Conservation (phyloP, 2,888 invertebrate genomes). For the Xestobium rufovillosum region DNA sequence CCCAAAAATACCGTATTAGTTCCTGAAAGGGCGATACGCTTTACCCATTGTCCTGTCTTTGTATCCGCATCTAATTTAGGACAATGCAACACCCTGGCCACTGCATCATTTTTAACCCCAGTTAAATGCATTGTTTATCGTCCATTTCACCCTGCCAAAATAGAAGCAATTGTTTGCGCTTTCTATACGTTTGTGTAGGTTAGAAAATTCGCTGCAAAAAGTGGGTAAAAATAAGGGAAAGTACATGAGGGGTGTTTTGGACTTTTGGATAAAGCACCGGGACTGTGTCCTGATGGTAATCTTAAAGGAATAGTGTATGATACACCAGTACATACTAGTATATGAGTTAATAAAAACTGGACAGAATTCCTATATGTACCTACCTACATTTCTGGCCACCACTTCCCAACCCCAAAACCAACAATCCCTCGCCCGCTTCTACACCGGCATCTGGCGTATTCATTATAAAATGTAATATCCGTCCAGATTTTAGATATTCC, state of each 20-base stretch:
- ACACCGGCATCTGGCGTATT: slow-evolving; percentile 34
- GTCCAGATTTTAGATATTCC: slow-evolving; percentile 34
- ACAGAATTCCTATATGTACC: too few relatives aligned
- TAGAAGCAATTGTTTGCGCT: too few relatives aligned
- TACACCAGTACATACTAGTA: too few relatives aligned
- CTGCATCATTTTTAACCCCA: slow-evolving; percentile 30
- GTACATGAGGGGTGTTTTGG: too few relatives aligned
- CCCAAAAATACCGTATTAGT: slow-evolving; percentile 14
- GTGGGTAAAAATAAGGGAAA: too few relatives aligned
- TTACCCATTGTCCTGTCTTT: not conserved
- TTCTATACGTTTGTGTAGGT: too few relatives aligned
- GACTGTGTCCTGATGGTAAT: too few relatives aligned
- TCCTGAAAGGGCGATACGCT: not conserved
- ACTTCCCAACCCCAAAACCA: slow-evolving; percentile 16
- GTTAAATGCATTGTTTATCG: slow-evolving; percentile 19
- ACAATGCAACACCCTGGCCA: slow-evolving; percentile 29
- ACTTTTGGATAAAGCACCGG: too few relatives aligned
- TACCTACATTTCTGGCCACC: slow-evolving; percentile 1
- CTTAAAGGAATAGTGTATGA: too few relatives aligned
- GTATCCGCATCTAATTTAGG: slow-evolving; percentile 25
- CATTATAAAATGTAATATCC: slow-evolving; percentile 41
- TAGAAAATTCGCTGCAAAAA: too few relatives aligned
- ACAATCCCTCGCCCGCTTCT: slow-evolving; percentile 12
- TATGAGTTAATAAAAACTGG: too few relatives aligned
- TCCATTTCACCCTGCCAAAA: slow-evolving; percentile 17